These are phyloP conservation scores for Glossophaga mutica DNA, from an alignment of 2,797 vertebrate species.

Conservation along the genomic window DNA sequence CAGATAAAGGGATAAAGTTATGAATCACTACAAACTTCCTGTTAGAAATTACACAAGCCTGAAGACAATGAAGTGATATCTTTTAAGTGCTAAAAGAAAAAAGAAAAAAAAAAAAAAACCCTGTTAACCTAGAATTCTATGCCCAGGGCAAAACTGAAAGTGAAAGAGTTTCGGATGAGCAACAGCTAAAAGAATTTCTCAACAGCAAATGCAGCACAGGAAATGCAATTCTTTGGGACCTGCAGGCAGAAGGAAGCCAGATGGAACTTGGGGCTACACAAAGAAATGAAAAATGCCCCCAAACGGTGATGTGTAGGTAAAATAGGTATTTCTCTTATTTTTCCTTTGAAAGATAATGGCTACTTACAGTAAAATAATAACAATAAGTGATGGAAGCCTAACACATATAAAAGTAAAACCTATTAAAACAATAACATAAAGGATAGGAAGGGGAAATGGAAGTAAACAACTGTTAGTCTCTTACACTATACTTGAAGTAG, in stretches of 20 bases:
- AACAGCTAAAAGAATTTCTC: not conserved
- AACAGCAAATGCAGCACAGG: not conserved
- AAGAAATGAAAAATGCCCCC: not conserved
- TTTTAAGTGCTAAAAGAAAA: not conserved
- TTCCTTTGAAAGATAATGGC: not conserved
- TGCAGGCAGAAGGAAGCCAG: not conserved
- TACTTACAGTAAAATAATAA: not conserved
- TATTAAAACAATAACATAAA: not conserved
- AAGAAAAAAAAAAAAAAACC: too few species aligned
- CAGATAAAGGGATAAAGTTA: not conserved
- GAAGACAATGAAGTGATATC: not conserved
- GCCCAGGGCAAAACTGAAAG: not conserved
- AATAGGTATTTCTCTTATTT: not conserved
- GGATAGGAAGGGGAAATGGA: not conserved
- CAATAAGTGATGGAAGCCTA: not conserved
- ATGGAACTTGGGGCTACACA: not conserved
- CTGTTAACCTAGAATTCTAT: not conserved
- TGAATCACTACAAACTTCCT: not conserved
- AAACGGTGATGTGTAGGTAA: not conserved
- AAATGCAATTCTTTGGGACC: not conserved
- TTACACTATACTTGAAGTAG: not conserved
- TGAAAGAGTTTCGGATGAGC: not conserved
- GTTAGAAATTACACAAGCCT: not conserved
- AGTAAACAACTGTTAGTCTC: not conserved
- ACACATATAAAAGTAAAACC: not conserved